Evolutionary conservation across 2,797 vertebrate genomes (phyloP), one percentile per base, ranked within the genome.

Genomic region (Cynodonichthys magdalenae): DNA sequence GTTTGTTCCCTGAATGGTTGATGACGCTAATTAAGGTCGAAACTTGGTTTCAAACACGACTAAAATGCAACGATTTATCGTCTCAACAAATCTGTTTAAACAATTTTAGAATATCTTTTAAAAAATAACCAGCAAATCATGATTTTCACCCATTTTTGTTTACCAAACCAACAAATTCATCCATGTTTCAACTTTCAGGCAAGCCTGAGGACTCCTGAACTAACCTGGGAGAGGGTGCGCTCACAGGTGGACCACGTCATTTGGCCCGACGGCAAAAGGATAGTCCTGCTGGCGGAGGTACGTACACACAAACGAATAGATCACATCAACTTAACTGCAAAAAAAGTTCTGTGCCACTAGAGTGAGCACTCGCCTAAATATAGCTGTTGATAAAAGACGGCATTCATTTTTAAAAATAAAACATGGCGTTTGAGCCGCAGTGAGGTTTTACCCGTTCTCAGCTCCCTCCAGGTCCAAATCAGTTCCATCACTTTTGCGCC

Each of bases 221-320:
- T 99, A 70, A 99, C 97, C 68, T 99, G 97, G 97, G 97, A 99
- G 89, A 91, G 97, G 49, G 97, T 99, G 47, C 93, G 97, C 75
- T 99, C 97, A 56, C 97, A 99, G 83, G 97, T 99, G 81, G 97
- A 99, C 83, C 97, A 99, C 1, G 95, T 99, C 77, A 99, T 99
- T 91, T 99, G 96, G 96, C 97, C 97, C 0, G 97, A 99, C 0
- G 97, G 97, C 65, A 99, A 98, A 85, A 95, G 97, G 63, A 96
- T 99, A 88, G 95, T 99, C 57, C 93, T 99, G 63, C 90, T 99
- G 90, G 97, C 97, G 2, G 97, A 99, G 96, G 97, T 98, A 87
- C 77, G 14, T 15, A 6, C 56, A 18, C 6, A 17, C 2, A 17
- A 5, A 50, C 14, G 12, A 10, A 31, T 19, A 7, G 31, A 34